These are phyloP conservation scores for Pelobates cultripes DNA, from an alignment of 2,797 vertebrate species.

Conservation along the genomic window DNA sequence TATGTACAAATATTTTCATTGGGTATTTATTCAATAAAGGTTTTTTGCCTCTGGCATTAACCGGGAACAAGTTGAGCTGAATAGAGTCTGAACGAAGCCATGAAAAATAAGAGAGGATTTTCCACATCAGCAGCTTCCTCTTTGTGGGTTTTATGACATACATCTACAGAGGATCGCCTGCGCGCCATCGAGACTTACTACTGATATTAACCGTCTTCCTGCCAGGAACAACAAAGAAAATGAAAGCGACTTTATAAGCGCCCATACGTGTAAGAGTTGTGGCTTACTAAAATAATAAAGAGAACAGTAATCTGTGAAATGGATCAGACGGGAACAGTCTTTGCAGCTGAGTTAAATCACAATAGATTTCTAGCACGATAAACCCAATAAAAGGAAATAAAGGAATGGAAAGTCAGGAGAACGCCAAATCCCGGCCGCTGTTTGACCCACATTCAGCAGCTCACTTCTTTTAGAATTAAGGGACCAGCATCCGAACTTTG, in stretches of 20 bases:
- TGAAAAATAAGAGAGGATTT: neutral
- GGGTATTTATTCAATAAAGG: constrained; percentile 1
- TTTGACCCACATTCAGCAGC: too few species aligned
- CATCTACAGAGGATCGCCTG: constrained; percentile 1
- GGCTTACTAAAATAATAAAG: too few species aligned
- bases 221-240: constrained; percentile 7
- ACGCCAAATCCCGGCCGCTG: too few species aligned
- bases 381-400: too few species aligned
- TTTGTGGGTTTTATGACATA: constrained; percentile 12
- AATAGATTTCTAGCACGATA: too few species aligned
- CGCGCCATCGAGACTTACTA: neutral
- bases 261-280: too few species aligned
- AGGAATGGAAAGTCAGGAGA: too few species aligned
- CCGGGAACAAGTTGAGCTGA: neutral
- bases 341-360: too few species aligned
- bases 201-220: neutral
- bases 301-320: too few species aligned
- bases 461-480: too few species aligned
- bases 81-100: neutral
- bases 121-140: constrained; percentile 9
- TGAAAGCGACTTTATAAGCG: neutral
- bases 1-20: constrained; percentile 6
- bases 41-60: neutral
- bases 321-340: too few species aligned
- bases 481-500: too few species aligned